A percentile compares a stretch with the other conserved stretches of the same genome.
phyloP scores from a whole-genome alignment of 1,140 invertebrate genomes.

The Hylaeus anthracinus region DNA sequence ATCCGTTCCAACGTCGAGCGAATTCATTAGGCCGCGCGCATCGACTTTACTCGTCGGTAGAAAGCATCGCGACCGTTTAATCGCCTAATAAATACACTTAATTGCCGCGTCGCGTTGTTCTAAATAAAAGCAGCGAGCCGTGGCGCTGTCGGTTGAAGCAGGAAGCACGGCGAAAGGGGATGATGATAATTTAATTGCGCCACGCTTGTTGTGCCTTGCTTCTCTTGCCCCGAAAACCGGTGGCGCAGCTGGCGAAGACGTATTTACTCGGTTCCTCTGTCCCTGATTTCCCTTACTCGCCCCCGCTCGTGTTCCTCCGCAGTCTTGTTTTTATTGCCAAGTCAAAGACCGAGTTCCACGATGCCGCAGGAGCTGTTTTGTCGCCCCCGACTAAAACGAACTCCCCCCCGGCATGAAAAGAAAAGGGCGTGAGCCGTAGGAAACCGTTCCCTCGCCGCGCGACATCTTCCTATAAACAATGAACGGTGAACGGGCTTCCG shows the following conservation, averaged over 20 bases:
- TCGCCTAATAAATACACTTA: conserved; percentile 53
- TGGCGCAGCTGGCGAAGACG: conserved; percentile 59
- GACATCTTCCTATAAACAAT: conserved; percentile 35
- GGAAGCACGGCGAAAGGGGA: conserved; percentile 18
- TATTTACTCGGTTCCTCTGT: conserved; percentile 31
- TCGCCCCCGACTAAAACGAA: conserved; percentile 24
- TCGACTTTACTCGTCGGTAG: not conserved
- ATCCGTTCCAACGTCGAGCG: not conserved
- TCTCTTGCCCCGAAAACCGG: conserved; percentile 16
- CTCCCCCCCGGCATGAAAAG: not conserved
- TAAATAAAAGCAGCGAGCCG: conserved; percentile 6
- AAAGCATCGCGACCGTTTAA: conserved; percentile 17
- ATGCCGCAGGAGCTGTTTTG: conserved; percentile 54
- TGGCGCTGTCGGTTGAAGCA: not conserved
- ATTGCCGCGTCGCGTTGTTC: not conserved
- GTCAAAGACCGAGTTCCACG: conserved; percentile 54
- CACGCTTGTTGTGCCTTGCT: conserved; percentile 42
- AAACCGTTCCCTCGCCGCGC: not conserved
- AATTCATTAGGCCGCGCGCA: too few relatives aligned
- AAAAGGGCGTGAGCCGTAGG: conserved; percentile 20
- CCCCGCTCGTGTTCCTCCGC: not conserved
- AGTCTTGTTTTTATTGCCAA: conserved; percentile 63
- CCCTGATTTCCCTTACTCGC: not conserved
- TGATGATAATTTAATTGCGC: conserved; percentile 65
- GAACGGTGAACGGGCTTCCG: conserved; percentile 6